phyloP scores from a whole-genome alignment of 2,797 vertebrate genomes.

The Acipenser ruthenus region DNA sequence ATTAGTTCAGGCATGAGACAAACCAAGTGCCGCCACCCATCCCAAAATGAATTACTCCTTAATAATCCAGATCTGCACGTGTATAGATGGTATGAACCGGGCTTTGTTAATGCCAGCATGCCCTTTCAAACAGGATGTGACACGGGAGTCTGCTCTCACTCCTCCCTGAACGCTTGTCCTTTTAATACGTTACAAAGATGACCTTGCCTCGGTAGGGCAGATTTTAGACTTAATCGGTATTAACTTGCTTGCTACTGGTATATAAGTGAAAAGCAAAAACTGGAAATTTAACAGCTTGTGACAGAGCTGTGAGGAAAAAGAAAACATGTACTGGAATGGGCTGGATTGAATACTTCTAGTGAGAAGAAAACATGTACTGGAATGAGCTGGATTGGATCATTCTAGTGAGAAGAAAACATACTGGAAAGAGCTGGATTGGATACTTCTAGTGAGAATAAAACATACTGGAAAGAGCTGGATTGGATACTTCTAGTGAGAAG shows the following conservation, averaged over 20 bases:
- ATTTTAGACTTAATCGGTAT: constrained; percentile 1
- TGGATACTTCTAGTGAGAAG: too few species aligned
- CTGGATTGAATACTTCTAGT: too few species aligned
- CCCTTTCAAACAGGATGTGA: constrained; percentile 55
- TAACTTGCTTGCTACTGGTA: neutral
- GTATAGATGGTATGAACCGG: constrained; percentile 57
- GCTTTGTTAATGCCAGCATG: constrained; percentile 44
- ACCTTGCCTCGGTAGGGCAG: constrained; percentile 35
- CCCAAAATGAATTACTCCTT: constrained; percentile 67
- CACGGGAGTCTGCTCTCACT: constrained; percentile 27
- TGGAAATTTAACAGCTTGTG: neutral
- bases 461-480: too few species aligned
- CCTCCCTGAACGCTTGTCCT: neutral
- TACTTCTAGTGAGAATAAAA: too few species aligned
- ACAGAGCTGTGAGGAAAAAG: too few species aligned
- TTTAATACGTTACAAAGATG: constrained; percentile 20
- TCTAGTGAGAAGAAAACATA: too few species aligned
- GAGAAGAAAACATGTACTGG: too few species aligned
- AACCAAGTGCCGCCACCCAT: constrained; percentile 64
- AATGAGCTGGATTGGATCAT: too few species aligned
- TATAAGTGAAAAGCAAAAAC: neutral
- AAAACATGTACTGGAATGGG: too few species aligned
- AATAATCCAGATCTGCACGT: constrained; percentile 69
- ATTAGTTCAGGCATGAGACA: constrained; percentile 64
- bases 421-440: too few species aligned